Conservation (phyloP, 2,113 vertebrate genomes). For the Craseonycteris thonglongyai region DNA sequence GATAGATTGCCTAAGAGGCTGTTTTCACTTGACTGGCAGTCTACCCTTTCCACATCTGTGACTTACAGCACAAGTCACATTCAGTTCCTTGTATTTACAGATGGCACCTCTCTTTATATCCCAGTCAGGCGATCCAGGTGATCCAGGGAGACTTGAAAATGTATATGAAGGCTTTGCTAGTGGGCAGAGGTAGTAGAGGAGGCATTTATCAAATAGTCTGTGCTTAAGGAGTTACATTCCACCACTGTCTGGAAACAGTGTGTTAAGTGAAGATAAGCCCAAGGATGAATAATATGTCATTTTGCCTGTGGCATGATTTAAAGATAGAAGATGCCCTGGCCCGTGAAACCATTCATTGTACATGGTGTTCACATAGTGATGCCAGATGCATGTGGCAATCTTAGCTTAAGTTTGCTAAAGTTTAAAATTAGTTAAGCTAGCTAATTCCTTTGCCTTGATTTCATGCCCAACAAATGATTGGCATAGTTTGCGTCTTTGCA, state of each 20-base stretch:
- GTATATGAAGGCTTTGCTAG: background rate
- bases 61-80: background rate
- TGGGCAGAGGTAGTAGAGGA: background rate
- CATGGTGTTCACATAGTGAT: background rate
- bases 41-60: background rate
- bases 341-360: background rate
- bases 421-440: background rate
- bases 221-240: background rate
- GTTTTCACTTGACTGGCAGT: background rate
- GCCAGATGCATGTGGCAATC: fast-evolving
- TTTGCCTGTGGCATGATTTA: background rate
- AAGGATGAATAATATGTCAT: background rate
- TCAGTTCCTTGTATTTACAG: background rate
- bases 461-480: background rate
- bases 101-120: background rate
- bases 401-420: background rate
- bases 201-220: background rate
- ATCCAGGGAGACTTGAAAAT: background rate
- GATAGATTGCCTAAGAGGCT: background rate
- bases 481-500: background rate
- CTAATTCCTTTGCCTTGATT: background rate
- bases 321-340: background rate
- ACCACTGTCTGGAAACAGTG: background rate
- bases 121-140: background rate
- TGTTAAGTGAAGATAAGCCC: background rate